These are phyloP conservation scores for Zaprionus taronus DNA, from an alignment of 1,140 invertebrate genomes.

Conservation along the genomic window DNA sequence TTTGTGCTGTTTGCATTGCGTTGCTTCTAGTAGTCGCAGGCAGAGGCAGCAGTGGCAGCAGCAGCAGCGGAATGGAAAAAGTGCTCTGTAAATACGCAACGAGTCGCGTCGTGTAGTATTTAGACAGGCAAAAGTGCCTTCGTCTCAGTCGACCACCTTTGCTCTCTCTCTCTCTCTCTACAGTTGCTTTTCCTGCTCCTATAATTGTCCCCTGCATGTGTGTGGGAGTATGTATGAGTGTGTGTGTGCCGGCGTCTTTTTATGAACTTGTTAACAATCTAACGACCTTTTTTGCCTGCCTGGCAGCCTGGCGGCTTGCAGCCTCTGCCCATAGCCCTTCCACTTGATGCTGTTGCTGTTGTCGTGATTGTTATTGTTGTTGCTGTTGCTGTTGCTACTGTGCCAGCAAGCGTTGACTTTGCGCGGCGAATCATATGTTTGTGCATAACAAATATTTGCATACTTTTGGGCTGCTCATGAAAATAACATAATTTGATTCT, in stretches of 20 bases:
- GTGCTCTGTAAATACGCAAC: conserved; percentile 75
- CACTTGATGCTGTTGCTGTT: conserved; percentile 24
- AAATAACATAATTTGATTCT: conserved; percentile 83
- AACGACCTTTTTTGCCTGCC: conserved; percentile 67
- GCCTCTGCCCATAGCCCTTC: background rate
- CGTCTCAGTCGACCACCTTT: background rate
- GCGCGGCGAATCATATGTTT: conserved; percentile 70
- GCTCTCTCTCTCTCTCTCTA: conserved; percentile 1
- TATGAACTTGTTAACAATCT: conserved; percentile 83
- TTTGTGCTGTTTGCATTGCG: conserved; percentile 45
- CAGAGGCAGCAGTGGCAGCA: conserved; percentile 13
- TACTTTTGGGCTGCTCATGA: conserved; percentile 70
- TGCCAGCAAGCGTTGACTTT: conserved; percentile 42
- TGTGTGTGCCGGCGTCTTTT: conserved; percentile 66
- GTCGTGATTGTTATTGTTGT: conserved; percentile 21
- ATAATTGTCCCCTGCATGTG: conserved; percentile 41
- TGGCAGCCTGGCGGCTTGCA: conserved; percentile 18
- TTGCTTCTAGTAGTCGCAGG: conserved; percentile 22
- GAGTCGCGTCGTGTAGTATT: conserved; percentile 71
- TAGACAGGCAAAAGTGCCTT: conserved; percentile 51
- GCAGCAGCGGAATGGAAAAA: conserved; percentile 53
- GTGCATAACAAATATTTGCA: conserved; percentile 75
- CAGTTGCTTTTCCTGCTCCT: conserved; percentile 19
- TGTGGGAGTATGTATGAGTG: conserved; percentile 28
- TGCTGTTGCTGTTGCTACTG: conserved; percentile 27